Conservation (phyloP, 2,113 vertebrate genomes). For the Gavialis gangeticus region DNA sequence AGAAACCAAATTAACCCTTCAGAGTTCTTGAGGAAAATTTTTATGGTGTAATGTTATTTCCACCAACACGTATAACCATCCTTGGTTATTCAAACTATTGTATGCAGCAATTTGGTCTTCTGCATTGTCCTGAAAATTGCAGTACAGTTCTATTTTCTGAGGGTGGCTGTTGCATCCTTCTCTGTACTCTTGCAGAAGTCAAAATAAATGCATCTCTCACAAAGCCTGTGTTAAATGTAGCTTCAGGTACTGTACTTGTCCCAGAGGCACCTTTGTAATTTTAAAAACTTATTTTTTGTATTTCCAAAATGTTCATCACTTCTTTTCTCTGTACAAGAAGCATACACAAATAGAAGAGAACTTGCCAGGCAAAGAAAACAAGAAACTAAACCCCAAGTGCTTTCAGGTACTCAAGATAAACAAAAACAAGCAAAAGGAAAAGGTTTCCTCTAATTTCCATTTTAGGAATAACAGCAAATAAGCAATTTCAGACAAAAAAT, state of each 20-base stretch:
- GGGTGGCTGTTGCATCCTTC: not conserved
- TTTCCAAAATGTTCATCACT: not conserved
- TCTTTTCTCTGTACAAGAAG: not conserved
- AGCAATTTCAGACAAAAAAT: not conserved
- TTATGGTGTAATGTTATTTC: not conserved
- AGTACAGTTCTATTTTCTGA: not conserved
- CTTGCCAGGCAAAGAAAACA: not conserved
- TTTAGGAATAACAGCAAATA: slow-evolving; percentile 29
- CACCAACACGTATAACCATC: not conserved
- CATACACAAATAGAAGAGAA: not conserved
- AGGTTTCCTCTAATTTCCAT: not conserved
- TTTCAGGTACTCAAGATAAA: slow-evolving; percentile 26
- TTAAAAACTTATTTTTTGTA: not conserved
- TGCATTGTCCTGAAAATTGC: not conserved
- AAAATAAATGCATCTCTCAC: not conserved
- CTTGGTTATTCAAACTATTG: not conserved
- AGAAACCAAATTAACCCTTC: not conserved
- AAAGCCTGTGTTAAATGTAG: not conserved
- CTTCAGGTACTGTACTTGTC: not conserved
- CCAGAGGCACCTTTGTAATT: not conserved
- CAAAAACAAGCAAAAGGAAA: not conserved
- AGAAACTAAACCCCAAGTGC: not conserved
- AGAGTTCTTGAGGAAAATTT: not conserved
- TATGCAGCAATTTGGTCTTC: not conserved
- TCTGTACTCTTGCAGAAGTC: slow-evolving; percentile 2